Percentiles rank a stretch among this genome's conserved stretches.
Conservation (phyloP, 2,888 invertebrate genomes). For the Villa cingulata region DNA sequence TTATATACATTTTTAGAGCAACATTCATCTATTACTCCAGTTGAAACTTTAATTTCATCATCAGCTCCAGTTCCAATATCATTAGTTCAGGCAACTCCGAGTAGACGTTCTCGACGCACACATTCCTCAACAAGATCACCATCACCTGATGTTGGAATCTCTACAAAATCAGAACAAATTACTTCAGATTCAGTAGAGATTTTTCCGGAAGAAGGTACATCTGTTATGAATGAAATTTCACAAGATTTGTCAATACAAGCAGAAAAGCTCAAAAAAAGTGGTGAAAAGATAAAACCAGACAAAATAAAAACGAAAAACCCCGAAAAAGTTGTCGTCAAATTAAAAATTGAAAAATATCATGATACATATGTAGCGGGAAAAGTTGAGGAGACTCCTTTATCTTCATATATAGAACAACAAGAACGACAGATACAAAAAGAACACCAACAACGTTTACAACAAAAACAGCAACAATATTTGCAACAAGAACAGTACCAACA, state of each 20-base stretch:
- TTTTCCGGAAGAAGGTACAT: neutral
- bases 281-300: neutral
- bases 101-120: neutral
- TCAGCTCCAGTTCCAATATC: neutral
- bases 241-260: constrained; percentile 20
- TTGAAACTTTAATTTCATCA: neutral
- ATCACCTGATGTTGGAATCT: neutral
- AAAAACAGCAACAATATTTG: no score
- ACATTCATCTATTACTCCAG: neutral
- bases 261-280: neutral
- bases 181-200: neutral
- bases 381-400: neutral
- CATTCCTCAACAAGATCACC: neutral
- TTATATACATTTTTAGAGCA: no score
- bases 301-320: neutral
- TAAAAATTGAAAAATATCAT: neutral
- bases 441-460: neutral
- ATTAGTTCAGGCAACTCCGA: neutral
- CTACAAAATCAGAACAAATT: neutral
- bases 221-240: constrained; percentile 9
- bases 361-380: neutral
- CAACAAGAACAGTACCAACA: no score
- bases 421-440: neutral
- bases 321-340: neutral
- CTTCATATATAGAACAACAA: neutral